phyloP scores from a whole-genome alignment of 2,888 invertebrate species.

The Epinotia demarniana region DNA sequence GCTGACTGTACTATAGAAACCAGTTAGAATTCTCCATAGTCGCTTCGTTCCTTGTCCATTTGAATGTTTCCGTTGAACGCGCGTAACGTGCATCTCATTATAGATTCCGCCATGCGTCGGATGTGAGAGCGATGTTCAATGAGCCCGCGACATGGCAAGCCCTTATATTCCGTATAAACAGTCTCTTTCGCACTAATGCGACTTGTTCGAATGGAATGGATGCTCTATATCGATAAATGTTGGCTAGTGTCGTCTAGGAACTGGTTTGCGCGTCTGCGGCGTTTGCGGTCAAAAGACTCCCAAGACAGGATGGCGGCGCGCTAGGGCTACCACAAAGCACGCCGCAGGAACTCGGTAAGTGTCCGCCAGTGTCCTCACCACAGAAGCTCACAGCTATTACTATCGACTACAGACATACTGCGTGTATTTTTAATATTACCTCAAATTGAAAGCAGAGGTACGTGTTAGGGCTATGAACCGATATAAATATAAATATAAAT shows the following conservation, averaged over 20 bases:
- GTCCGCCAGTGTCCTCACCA: conserved; percentile 43
- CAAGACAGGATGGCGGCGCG: conserved; percentile 62
- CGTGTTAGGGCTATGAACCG: too few relatives aligned
- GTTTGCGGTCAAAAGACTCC: conserved; percentile 75
- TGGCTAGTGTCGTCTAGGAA: conserved; percentile 55
- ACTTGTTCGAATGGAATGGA: neutral
- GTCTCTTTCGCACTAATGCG: neutral
- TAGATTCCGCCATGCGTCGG: conserved; percentile 52
- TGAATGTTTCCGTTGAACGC: conserved; percentile 50
- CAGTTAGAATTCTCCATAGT: conserved; percentile 11
- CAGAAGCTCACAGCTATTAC: conserved; percentile 62
- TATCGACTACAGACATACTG: conserved; percentile 8
- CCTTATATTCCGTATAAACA: neutral
- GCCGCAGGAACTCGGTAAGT: conserved; percentile 58
- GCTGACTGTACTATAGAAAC: neutral
- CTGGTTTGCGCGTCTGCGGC: conserved; percentile 70
- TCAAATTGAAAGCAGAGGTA: too few relatives aligned
- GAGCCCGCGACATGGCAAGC: conserved; percentile 46
- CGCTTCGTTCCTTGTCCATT: conserved; percentile 41
- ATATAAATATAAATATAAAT: too few relatives aligned
- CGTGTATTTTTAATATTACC: too few relatives aligned
- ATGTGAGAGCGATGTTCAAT: conserved; percentile 58
- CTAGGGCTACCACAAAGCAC: conserved; percentile 73
- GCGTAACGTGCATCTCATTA: conserved; percentile 53
- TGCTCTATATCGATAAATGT: neutral